Evolutionary conservation across 1,140 invertebrate genomes (phyloP), one percentile per base, ranked within the genome.

Genomic region (Drosophila tropicalis): DNA sequence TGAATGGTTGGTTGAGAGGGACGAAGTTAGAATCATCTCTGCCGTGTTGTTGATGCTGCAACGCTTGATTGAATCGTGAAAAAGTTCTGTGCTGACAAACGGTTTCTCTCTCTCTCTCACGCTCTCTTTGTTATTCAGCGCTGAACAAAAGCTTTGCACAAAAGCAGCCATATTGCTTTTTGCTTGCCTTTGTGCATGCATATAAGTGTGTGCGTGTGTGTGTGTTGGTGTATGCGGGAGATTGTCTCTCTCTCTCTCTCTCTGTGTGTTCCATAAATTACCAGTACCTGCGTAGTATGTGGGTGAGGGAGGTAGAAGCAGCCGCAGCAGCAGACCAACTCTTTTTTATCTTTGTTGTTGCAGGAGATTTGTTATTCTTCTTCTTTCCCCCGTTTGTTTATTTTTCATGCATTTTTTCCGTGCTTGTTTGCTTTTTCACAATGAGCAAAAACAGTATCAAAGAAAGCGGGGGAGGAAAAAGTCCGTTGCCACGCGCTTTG

Each of bases 141-240:
- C 44, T 51, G 44, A 70, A 87, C 39, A 57, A 84, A 87, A 87
- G 85, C 85, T 90, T 87, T 84, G 40, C 12, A 85, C 44, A 54
- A 72, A 83, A 87, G 84, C 84, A 87, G 84, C 84, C 84, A 87
- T 87, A 41, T 87, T 87, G 84, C 80, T 87, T 87, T 86, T 82
- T 62, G 68, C 47, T 54, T 34, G 25, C 40, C 10, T 19, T 29
- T 57, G 44, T 72, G 55, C 62, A 22, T 56, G 55, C 44, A 65
- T 34, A 39, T 34, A 34, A 44, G 66, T 34, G 47, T 36, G 47
- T 44, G 61, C 15, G 39, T 6, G 61, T 62, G 73, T 69, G 77
- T 12, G 17, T 1, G 68, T 29, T 39, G 13, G 39, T 71, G 2
- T 25, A 0, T 25, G n/a, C n/a, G n/a, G n/a, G n/a, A n/a, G n/a